Percentiles rank a stretch among this genome's conserved stretches.
phyloP scores from a whole-genome alignment of 2,888 invertebrate genomes.

The Argyresthia goedartella region DNA sequence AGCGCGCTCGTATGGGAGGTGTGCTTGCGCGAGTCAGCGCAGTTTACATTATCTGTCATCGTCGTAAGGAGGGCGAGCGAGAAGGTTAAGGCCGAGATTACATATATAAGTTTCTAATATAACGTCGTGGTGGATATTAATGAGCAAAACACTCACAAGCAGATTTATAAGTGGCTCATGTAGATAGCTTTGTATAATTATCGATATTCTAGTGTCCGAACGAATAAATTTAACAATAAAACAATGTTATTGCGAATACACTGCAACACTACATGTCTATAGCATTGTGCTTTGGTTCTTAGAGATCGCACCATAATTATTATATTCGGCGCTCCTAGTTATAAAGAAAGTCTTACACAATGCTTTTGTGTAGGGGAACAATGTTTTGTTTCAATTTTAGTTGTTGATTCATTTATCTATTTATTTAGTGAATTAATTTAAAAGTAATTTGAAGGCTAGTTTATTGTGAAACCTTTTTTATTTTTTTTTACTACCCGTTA shows the following conservation, averaged over 20 bases:
- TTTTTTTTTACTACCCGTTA: neutral
- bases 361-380: conserved; percentile 32
- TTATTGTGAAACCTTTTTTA: conserved; percentile 12
- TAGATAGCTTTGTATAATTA: conserved; percentile 69
- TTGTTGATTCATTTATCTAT: conserved; percentile 60
- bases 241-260: conserved; percentile 23
- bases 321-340: conserved; percentile 41
- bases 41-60: too few relatives aligned
- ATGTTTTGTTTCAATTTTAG: conserved; percentile 38
- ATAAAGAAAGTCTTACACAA: conserved; percentile 20
- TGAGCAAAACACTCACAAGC: conserved; percentile 27
- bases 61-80: too few relatives aligned
- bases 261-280: conserved; percentile 16
- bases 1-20: too few relatives aligned
- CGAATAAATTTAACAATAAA: conserved; percentile 37
- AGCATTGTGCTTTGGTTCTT: conserved; percentile 31
- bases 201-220: conserved; percentile 62
- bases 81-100: too few relatives aligned
- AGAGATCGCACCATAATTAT: conserved; percentile 30
- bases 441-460: conserved; percentile 17
- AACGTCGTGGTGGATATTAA: conserved; percentile 7
- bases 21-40: too few relatives aligned
- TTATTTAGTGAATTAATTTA: conserved; percentile 48
- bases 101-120: too few relatives aligned
- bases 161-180: conserved; percentile 52